Evolutionary conservation across 2,113 vertebrate species (phyloP), one percentile per base, ranked within the genome.

Genomic region (Takifugu bimaculatus): DNA sequence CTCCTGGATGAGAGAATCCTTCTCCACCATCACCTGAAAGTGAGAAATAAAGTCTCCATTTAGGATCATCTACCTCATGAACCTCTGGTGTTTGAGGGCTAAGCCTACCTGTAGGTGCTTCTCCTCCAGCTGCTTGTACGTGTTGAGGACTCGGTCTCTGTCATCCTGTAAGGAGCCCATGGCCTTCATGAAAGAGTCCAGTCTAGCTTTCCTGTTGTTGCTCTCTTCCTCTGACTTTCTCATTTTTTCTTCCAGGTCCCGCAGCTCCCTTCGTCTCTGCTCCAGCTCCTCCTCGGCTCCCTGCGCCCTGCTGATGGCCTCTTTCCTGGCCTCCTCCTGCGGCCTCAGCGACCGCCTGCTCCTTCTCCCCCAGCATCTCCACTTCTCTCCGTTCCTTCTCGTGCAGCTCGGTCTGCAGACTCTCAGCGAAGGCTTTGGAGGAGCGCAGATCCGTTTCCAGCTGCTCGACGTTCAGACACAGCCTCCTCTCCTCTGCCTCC

Each of bases 121-220:
- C 52, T 94, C 92, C 75, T 99, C 97, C 49, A 99, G 92, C 72
- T 95, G 92, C 65, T 89, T 93, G 81, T 98, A 98, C 50, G 91
- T 92, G 60, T 77, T 84, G 13, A 97, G 78, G 26, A 98, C 84
- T 13, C 89, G 69, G 75, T 98, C 97, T 57, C 97, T 74, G 78
- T 99, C 96, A 0, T 96, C 91, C 82, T 99, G 97, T 71, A 99
- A 72, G 13, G 96, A 98, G 11, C 92, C 92, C 95, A 99, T 98
- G 62, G 95, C 94, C 60, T 93, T 97, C 26, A 89, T 90, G 51
- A 99, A 96, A 12, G 95, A 92, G 61, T 93, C 93, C 70, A 99
- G 86, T 20, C 89, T 90, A 44, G 91, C 78, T 78, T 92, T 94
- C 43, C 90, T 89, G 66, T 88, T 91, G 60, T 74, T 85, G 72